phyloP scores from a whole-genome alignment of 2,113 vertebrate genomes.

The Chlamydotis undulata region DNA sequence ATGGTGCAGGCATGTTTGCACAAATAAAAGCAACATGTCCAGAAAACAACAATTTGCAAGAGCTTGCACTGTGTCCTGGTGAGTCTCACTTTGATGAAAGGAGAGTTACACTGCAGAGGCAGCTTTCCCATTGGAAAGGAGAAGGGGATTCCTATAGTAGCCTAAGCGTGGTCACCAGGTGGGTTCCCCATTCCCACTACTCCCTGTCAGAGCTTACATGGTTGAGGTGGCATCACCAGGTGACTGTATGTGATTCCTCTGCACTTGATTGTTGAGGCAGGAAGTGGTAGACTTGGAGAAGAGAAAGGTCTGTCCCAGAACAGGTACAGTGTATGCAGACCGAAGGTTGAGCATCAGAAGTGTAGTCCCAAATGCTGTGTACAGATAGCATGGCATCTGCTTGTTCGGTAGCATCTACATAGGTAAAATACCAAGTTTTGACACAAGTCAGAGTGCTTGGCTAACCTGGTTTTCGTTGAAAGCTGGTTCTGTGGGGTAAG shows the following conservation, averaged over 20 bases:
- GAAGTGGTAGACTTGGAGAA: not conserved
- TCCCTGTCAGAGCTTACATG: not conserved
- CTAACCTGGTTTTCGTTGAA: not conserved
- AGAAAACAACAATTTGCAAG: not conserved
- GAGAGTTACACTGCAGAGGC: not conserved
- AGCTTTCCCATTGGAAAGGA: not conserved
- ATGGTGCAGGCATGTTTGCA: not conserved
- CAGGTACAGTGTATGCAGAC: not conserved
- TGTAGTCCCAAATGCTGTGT: not conserved
- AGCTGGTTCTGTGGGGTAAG: not conserved
- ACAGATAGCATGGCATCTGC: not conserved
- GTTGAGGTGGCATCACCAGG: not conserved
- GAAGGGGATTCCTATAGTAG: not conserved
- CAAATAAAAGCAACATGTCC: conserved; percentile 7
- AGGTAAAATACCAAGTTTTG: not conserved
- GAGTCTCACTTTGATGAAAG: not conserved
- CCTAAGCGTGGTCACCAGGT: not conserved
- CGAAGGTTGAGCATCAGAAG: not conserved
- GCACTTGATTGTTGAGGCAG: not conserved
- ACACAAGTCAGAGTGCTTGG: not conserved
- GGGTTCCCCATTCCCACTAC: not conserved
- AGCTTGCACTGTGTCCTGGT: not conserved
- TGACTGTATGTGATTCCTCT: not conserved
- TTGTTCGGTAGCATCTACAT: rapidly evolving
- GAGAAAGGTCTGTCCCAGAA: not conserved